Conservation (phyloP, 2,888 invertebrate genomes). For the Fragum whitleyi region DNA sequence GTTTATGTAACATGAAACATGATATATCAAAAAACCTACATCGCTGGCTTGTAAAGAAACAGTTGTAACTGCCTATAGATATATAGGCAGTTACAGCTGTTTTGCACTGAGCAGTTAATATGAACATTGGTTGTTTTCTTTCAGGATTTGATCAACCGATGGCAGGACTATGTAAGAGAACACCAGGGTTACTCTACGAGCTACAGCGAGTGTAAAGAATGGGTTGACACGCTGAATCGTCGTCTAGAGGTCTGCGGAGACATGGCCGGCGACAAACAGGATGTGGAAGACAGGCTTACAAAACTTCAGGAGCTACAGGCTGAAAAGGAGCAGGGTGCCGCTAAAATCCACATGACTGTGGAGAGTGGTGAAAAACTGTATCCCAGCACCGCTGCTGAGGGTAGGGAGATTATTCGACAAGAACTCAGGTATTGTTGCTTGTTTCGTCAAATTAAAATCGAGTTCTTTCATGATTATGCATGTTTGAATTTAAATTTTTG, state of each 20-base stretch:
- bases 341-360: conserved; percentile 92
- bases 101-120: too few species aligned
- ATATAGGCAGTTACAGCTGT: too few species aligned
- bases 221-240: conserved; percentile 75
- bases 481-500: not conserved
- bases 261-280: conserved; percentile 92
- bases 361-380: conserved; percentile 96
- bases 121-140: not conserved
- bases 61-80: too few species aligned
- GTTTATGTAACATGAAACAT: too few species aligned
- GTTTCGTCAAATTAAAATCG: conserved; percentile 1
- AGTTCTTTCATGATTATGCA: not conserved
- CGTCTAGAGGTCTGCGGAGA: conserved; percentile 78
- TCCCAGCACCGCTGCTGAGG: conserved; percentile 93
- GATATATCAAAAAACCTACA: too few species aligned
- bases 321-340: conserved; percentile 91
- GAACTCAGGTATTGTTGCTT: conserved; percentile 87
- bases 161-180: conserved; percentile 75
- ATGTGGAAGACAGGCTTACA: conserved; percentile 87
- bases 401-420: conserved; percentile 93
- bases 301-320: conserved; percentile 90
- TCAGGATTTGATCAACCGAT: conserved; percentile 76
- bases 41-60: too few species aligned
- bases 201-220: conserved; percentile 74
- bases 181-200: conserved; percentile 74